Evolutionary conservation across 2,888 invertebrate species (phyloP).

Genomic region (Eilema depressum): DNA sequence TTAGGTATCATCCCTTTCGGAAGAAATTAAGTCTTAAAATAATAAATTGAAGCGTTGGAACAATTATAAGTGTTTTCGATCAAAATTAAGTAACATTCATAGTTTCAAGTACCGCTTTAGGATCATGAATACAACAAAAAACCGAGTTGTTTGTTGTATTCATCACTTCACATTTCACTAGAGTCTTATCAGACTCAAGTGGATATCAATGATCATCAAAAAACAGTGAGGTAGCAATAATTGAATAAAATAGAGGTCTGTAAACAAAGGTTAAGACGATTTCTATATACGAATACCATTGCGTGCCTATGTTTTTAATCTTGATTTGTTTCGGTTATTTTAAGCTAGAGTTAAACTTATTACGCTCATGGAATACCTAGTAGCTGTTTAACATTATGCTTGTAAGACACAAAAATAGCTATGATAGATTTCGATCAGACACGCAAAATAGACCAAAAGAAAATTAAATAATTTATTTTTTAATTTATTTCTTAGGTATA

Average conservation of each 20-base stretch:
- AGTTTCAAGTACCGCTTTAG: background rate
- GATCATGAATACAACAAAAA: background rate
- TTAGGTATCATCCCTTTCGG: background rate
- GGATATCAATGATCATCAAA: background rate
- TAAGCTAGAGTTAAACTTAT: background rate
- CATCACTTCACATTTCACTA: too few relatives aligned
- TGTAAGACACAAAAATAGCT: background rate
- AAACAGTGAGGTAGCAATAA: background rate
- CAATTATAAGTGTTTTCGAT: background rate
- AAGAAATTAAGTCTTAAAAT: background rate
- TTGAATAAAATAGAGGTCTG: background rate
- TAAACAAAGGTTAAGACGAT: background rate
- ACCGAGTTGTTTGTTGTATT: too few relatives aligned
- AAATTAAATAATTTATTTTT: background rate
- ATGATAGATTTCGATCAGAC: background rate
- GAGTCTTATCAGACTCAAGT: background rate
- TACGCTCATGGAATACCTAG: background rate
- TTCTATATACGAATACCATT: background rate
- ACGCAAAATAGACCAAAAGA: background rate
- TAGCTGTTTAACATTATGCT: background rate
- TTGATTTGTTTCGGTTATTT: background rate
- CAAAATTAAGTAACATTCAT: background rate
- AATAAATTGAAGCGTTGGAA: background rate
- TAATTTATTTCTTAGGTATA: background rate
- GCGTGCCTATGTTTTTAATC: conserved; percentile 1